These are phyloP conservation scores for Notothenia coriiceps DNA, from an alignment of 2,113 vertebrate species.

Conservation along the genomic window DNA sequence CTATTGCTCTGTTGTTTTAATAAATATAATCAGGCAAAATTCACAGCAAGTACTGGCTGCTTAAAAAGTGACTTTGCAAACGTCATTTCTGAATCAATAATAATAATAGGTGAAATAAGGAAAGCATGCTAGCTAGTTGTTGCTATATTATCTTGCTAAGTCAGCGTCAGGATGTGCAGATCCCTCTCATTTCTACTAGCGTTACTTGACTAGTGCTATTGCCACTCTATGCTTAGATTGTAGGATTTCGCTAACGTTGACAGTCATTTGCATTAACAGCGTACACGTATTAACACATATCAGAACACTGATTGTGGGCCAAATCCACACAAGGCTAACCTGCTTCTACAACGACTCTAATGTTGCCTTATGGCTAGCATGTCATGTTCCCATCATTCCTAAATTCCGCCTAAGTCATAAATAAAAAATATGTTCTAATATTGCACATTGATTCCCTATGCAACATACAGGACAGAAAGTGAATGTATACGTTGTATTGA, in stretches of 20 bases:
- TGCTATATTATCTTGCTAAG: slow-evolving; percentile 46
- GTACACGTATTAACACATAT: background rate
- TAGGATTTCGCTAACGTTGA: background rate
- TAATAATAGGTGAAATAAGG: background rate
- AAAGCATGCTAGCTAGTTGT: background rate
- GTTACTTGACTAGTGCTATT: background rate
- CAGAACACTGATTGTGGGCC: background rate
- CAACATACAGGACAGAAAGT: background rate
- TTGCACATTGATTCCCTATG: background rate
- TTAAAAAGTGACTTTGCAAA: background rate
- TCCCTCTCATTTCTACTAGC: slow-evolving; percentile 23
- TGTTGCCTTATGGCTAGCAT: background rate
- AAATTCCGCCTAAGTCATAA: background rate
- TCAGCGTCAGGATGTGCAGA: slow-evolving; percentile 37
- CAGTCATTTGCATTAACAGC: background rate
- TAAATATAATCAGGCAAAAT: background rate
- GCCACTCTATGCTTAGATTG: background rate
- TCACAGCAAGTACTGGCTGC: too few species aligned
- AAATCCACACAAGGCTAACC: background rate
- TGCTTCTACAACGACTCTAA: background rate
- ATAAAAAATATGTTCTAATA: background rate
- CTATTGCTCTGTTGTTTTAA: background rate
- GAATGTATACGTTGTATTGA: background rate
- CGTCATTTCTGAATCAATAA: background rate
- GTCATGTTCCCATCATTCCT: background rate